Base-by-base conservation (phyloP, 2,797 vertebrate species). In the Neosilurus hyrtlii region DNA sequence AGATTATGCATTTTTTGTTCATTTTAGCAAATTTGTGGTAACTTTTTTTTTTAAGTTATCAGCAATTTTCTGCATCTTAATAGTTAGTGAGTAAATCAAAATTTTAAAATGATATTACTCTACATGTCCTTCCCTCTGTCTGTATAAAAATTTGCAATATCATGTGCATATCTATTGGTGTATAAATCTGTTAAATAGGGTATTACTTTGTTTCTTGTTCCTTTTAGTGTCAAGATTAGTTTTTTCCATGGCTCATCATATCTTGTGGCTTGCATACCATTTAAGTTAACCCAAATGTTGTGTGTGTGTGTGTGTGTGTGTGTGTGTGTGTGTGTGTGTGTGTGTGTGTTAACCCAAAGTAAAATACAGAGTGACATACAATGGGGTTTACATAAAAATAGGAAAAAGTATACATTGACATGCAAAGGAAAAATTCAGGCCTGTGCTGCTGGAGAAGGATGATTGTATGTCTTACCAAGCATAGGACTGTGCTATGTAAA, bases 401-500 rank as follows among this genome's bases (percentile, higher is more conserved):
- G 20, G 20, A 52, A 66, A 72, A 80, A 1, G 16, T 18, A 72
- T 30, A 30, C 30, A 30, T 24, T 49, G 22, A 1, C 9, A 22
- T 49, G 14, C 20, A 61, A 63, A 24, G 14, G 22, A 65, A 78
- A 85, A 62, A 52, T 66, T 57, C 59, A 72, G 52, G 51, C 22
- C 37, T 24, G 24, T 72, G 74, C 59, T 77, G 49, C 24, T 61
- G 18, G 37, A 14, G 56, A 2, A 70, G 72, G 57, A 43, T 59
- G 56, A 70, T 22, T 72, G 67, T 37, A 49, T 63, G 75, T 86
- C 52, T 81, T 67, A 76, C 70, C 18, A 54, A 82, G 61, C 68
- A 70, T 81, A 79, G 61, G 74, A 80, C 68, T 71, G 83, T 82
- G 79, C 79, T 77, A 89, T 85, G 87, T 85, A 88, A 90, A 89